Conservation (phyloP, 2,113 vertebrate species). For the Malurus cyaneus region DNA sequence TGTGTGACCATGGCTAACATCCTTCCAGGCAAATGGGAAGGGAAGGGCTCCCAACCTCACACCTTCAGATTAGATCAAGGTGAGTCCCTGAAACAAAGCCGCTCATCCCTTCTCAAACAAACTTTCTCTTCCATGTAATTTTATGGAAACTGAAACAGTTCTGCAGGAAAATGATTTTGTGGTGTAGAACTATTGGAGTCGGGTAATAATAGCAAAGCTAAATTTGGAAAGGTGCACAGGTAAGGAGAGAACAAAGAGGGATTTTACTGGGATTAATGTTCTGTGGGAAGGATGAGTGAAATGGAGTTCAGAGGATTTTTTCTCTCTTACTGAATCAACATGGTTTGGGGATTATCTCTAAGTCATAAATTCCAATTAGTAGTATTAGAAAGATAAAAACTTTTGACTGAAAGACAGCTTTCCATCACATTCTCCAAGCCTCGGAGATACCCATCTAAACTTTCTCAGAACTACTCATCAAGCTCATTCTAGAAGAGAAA, state of each 20-base stretch:
- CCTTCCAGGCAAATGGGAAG: background rate
- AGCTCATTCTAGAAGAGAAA: background rate
- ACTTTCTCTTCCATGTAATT: background rate
- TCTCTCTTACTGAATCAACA: background rate
- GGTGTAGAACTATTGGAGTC: background rate
- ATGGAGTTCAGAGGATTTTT: background rate
- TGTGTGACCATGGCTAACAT: background rate
- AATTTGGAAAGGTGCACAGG: background rate
- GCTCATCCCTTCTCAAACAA: background rate
- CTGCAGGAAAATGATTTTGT: background rate
- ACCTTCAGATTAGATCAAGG: background rate
- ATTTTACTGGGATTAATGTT: background rate
- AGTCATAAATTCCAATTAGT: conserved; percentile 26
- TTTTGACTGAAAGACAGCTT: conserved; percentile 13
- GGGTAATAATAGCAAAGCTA: background rate
- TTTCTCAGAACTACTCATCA: background rate
- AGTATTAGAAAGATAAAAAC: background rate
- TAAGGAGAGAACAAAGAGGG: background rate
- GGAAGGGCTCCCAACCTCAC: background rate
- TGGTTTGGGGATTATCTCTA: conserved; percentile 8
- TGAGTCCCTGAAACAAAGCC: background rate
- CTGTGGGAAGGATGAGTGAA: background rate
- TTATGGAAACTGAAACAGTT: background rate
- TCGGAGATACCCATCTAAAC: background rate
- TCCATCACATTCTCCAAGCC: background rate